phyloP scores from a whole-genome alignment of 2,888 invertebrate species.

The Prosapia bicincta region DNA sequence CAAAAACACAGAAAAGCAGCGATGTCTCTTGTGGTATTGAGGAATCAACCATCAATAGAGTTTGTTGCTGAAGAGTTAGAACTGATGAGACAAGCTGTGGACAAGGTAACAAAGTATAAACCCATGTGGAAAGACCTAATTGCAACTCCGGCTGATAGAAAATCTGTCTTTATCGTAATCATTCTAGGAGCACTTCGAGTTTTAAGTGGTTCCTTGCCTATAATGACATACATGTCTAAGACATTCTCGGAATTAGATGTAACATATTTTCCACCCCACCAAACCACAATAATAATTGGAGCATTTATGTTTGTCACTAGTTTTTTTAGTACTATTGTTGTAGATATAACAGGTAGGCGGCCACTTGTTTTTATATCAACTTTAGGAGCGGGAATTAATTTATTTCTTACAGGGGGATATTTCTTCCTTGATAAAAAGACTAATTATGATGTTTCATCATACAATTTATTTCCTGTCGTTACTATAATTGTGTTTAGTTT shows the following conservation, averaged over 20 bases:
- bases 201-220: constrained; percentile 28
- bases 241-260: constrained; percentile 28
- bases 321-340: constrained; percentile 17
- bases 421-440: constrained; percentile 29
- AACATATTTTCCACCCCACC: constrained; percentile 8
- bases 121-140: constrained; percentile 27
- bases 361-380: constrained; percentile 27
- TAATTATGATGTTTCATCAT: constrained; percentile 8
- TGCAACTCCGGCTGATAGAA: constrained; percentile 18
- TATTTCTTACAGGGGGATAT: constrained; percentile 27
- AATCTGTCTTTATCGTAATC: constrained; percentile 24
- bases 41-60: neutral
- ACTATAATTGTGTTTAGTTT: constrained; percentile 57
- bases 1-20: constrained; percentile 13
- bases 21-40: neutral
- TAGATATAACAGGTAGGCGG: constrained; percentile 18
- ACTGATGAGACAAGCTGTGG: constrained; percentile 19
- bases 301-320: constrained; percentile 11
- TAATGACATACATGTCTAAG: constrained; percentile 32
- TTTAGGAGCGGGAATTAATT: constrained; percentile 27
- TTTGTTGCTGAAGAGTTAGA: constrained; percentile 17
- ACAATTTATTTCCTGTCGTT: constrained; percentile 44
- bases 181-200: constrained; percentile 27
- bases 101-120: constrained; percentile 24
- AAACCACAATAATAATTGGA: constrained; percentile 29